Evolutionary conservation across 2,797 vertebrate species (phyloP), one percentile per base, ranked within the genome.

Genomic region (Columba guinea): DNA sequence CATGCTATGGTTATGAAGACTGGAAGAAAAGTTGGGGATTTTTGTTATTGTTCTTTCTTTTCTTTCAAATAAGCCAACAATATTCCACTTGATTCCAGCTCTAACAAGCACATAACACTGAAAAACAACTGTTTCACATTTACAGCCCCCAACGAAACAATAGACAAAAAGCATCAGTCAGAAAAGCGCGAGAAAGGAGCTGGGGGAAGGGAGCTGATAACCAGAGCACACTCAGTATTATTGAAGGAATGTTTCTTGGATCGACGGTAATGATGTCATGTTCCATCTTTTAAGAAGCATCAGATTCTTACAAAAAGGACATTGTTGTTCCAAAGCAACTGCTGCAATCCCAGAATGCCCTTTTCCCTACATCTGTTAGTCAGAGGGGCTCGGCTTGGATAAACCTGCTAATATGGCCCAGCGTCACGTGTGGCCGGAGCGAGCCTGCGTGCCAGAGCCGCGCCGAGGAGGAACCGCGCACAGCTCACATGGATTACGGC

Each of bases 201-300:
- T 83, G 95, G 96, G 91, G 94, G 94, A 94, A 97, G 96, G 94
- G 93, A 96, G 95, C 83, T 80, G 87, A 97, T 96, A 96, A 97
- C 90, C 95, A 97, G 87, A 96, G 92, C 91, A 97, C 90, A 96
- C 91, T 96, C 95, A 95, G 93, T 96, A 89, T 96, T 96, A 97
- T n/a, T 97, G 95, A 94, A 97, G 96, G 95, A 98, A 98, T 97
- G 97, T 69, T 97, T 96, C 96, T 97, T 94, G 91, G 96, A 95
- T 92, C 95, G 95, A 95, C 82, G 1, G 94, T 95, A 89, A 96
- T 97, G 97, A 98, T 97, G 96, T 98, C 97, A 98, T 97, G 94
- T 97, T 97, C 95, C 96, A 97, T 97, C 97, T 97, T 97, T 97
- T 97, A 97, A 97, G 97, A 97, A 97, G 95, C 94, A 95, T 97